These are phyloP conservation scores for Cryptocheilus praepositus DNA, from an alignment of 2,888 invertebrate species.

Conservation along the genomic window DNA sequence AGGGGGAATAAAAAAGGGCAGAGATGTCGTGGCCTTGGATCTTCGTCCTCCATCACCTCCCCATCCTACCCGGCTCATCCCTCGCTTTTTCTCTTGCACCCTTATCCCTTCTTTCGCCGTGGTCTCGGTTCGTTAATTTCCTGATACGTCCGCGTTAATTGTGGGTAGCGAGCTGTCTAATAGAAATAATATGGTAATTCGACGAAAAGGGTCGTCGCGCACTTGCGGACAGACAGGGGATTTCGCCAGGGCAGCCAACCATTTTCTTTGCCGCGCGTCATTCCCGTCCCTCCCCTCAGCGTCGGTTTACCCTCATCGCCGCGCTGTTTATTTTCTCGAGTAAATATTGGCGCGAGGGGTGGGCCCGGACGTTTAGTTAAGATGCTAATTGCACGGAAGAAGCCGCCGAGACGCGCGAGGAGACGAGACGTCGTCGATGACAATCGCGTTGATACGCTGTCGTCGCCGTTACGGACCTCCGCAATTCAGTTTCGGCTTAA, in stretches of 20 bases:
- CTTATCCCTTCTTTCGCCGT: slow-evolving; percentile 15
- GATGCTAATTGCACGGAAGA: slow-evolving; percentile 58
- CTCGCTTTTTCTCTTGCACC: slow-evolving; percentile 10
- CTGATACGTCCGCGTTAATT: slow-evolving; percentile 69
- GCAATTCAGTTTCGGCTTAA: no score
- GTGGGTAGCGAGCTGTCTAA: slow-evolving; percentile 72
- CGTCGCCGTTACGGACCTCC: no score
- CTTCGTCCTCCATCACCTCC: background rate
- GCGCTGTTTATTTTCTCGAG: slow-evolving; percentile 51
- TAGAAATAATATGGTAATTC: slow-evolving; percentile 73
- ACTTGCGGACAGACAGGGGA: slow-evolving; percentile 4
- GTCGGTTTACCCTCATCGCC: background rate
- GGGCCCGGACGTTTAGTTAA: slow-evolving; percentile 23
- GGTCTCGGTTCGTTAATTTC: slow-evolving; percentile 70
- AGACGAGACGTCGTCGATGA: background rate
- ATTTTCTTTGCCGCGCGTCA: background rate
- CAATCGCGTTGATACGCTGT: slow-evolving; percentile 3
- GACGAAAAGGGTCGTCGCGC: slow-evolving; percentile 35
- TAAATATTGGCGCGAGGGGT: slow-evolving; percentile 55
- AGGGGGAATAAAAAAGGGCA: slow-evolving; percentile 21
- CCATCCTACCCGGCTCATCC: no score
- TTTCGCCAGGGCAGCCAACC: background rate
- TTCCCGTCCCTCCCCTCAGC: background rate
- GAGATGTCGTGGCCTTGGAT: slow-evolving; percentile 19
- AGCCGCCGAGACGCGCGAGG: slow-evolving; percentile 36